Percentiles rank a stretch among this genome's conserved stretches.
These are phyloP conservation scores for Atopsyche davidsoni DNA, from an alignment of 1,140 invertebrate species.

Conservation along the genomic window DNA sequence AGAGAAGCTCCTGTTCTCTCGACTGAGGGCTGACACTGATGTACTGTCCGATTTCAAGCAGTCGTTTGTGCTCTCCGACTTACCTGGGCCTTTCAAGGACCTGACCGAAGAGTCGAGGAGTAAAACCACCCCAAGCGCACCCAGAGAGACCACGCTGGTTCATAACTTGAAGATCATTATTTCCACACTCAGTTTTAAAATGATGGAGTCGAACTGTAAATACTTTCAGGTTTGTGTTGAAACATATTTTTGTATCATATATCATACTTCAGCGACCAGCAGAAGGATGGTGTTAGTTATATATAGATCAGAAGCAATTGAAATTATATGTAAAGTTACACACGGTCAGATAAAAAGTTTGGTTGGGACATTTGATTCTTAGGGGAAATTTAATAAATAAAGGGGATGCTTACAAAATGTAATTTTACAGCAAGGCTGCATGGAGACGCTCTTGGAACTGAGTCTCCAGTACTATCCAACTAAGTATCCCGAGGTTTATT, in stretches of 20 bases:
- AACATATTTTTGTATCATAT: too few relatives aligned
- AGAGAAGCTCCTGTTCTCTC: slow-evolving; percentile 8
- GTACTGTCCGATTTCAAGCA: slow-evolving; percentile 23
- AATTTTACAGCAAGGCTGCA: slow-evolving; percentile 39
- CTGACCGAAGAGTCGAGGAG: slow-evolving; percentile 43
- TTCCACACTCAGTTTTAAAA: slow-evolving; percentile 34
- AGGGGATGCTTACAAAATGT: too few relatives aligned
- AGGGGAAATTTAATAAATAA: too few relatives aligned
- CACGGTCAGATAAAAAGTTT: too few relatives aligned
- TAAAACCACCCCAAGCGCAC: slow-evolving; percentile 34
- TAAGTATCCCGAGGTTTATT: slow-evolving; percentile 36
- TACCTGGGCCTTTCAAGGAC: slow-evolving; percentile 36
- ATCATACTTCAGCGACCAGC: too few relatives aligned
- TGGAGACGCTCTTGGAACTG: slow-evolving; percentile 38
- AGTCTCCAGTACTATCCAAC: slow-evolving; percentile 39
- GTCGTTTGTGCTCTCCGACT: slow-evolving; percentile 31
- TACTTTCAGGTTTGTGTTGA: slow-evolving; percentile 57
- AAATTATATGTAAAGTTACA: too few relatives aligned
- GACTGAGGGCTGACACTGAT: slow-evolving; percentile 11
- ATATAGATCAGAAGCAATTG: too few relatives aligned
- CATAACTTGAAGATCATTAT: slow-evolving; percentile 34
- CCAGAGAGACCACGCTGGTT: slow-evolving; percentile 22
- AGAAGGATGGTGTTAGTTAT: too few relatives aligned
- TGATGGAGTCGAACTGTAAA: slow-evolving; percentile 54
- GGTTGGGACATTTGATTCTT: too few relatives aligned